phyloP scores from a whole-genome alignment of 1,140 invertebrate species.

The Samia ricini region DNA sequence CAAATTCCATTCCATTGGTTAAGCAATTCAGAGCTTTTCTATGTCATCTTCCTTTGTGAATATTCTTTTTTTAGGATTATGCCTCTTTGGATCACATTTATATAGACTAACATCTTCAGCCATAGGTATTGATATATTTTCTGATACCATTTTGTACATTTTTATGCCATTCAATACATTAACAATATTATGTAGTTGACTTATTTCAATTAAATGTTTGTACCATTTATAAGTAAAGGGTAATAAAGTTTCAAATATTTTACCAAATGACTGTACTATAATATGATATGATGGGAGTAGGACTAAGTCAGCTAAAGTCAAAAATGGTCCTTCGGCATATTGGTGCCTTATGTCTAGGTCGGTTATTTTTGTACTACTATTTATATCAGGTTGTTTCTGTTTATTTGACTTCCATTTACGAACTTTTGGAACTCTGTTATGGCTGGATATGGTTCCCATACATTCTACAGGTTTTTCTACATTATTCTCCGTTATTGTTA shows the following conservation, averaged over 20 bases:
- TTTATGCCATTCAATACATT: slow-evolving; percentile 30
- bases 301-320: slow-evolving; percentile 92
- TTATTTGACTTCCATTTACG: slow-evolving; percentile 72
- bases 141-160: slow-evolving; percentile 13
- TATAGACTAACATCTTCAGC: slow-evolving; percentile 84
- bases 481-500: slow-evolving; percentile 26
- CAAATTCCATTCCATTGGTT: slow-evolving; percentile 57
- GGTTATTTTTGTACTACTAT: slow-evolving; percentile 70
- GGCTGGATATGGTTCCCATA: slow-evolving; percentile 20
- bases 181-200: slow-evolving; percentile 47
- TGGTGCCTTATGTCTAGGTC: slow-evolving; percentile 81
- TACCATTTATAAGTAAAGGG: slow-evolving; percentile 86
- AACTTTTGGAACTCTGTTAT: slow-evolving; percentile 51
- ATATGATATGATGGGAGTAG: slow-evolving; percentile 86
- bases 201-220: slow-evolving; percentile 64
- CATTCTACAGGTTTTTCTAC: slow-evolving; percentile 27
- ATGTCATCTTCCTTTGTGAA: slow-evolving; percentile 88
- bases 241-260: slow-evolving; percentile 76
- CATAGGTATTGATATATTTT: slow-evolving; percentile 41
- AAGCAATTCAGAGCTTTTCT: slow-evolving; percentile 79
- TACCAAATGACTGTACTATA: slow-evolving; percentile 78
- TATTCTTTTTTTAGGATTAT: slow-evolving; percentile 84
- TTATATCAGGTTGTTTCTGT: slow-evolving; percentile 46
- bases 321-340: slow-evolving; percentile 89
- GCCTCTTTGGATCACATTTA: slow-evolving; percentile 87